phyloP scores from a whole-genome alignment of 2,888 invertebrate species.

The Nemoura dubitans region DNA sequence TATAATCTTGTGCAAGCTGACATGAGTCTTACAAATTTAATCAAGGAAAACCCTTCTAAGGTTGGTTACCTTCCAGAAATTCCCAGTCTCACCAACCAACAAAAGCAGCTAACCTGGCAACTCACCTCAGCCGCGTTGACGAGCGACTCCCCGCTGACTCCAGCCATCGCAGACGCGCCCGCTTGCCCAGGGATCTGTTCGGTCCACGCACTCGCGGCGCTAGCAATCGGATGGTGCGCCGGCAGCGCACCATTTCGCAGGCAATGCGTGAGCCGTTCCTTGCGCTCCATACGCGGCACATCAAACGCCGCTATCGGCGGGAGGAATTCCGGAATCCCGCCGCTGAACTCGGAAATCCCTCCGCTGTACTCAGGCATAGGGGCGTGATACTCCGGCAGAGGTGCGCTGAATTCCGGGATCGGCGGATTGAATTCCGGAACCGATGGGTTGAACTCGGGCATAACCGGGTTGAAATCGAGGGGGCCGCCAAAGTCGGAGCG shows the following conservation, averaged over 20 bases:
- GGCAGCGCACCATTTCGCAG: not conserved
- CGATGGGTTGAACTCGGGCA: not conserved
- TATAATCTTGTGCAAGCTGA: too few relatives aligned
- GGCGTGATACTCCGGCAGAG: too few relatives aligned
- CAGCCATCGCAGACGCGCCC: not conserved
- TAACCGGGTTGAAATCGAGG: not conserved
- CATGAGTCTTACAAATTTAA: too few relatives aligned
- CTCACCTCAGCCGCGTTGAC: not conserved
- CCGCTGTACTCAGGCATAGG: too few relatives aligned
- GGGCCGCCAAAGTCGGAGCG: not conserved
- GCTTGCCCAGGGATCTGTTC: not conserved
- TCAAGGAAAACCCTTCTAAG: too few relatives aligned
- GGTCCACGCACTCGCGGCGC: not conserved
- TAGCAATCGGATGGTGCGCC: not conserved
- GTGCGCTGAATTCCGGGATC: too few relatives aligned
- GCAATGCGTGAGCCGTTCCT: not conserved
- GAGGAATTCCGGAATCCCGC: too few relatives aligned
- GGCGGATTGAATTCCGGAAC: too few relatives aligned
- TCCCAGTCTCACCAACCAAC: not conserved
- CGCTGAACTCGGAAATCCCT: too few relatives aligned
- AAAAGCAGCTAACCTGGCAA: not conserved
- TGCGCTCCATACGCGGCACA: not conserved
- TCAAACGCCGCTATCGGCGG: not conserved
- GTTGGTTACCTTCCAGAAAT: too few relatives aligned
- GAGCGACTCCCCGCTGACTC: not conserved